phyloP scores from a whole-genome alignment of 2,888 invertebrate genomes.

The Cheilosia scutellata region DNA sequence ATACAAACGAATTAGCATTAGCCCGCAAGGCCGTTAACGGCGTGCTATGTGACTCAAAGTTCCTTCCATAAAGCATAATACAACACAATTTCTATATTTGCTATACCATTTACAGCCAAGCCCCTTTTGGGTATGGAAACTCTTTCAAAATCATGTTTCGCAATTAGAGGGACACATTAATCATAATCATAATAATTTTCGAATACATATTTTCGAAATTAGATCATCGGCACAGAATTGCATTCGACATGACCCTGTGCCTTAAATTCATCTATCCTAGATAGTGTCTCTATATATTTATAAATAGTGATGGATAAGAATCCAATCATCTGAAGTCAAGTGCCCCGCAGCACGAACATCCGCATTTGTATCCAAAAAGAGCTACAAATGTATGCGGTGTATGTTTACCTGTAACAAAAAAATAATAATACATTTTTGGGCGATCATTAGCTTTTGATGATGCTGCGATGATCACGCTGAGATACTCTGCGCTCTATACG shows the following conservation, averaged over 20 bases:
- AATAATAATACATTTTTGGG: not conserved
- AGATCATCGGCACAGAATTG: not conserved
- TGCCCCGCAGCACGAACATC: constrained; percentile 3
- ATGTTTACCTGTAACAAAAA: not conserved
- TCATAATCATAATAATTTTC: not conserved
- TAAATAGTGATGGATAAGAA: constrained; percentile 12
- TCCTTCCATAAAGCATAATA: no score
- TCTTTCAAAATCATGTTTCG: not conserved
- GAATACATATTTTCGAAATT: not conserved
- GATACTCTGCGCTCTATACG: not conserved
- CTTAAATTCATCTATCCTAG: not conserved
- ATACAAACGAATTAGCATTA: not conserved
- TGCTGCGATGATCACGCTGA: not conserved
- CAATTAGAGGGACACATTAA: not conserved
- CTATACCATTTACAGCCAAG: no score
- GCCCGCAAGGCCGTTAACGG: not conserved
- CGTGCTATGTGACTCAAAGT: no score
- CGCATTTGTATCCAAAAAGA: not conserved
- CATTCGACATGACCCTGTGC: constrained; percentile 3
- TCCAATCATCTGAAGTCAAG: not conserved
- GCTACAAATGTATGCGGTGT: no score
- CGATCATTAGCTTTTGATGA: not conserved
- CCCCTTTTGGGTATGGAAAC: not conserved
- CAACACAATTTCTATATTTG: no score
- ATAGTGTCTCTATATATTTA: not conserved